These are phyloP conservation scores for Actias luna DNA, from an alignment of 2,888 invertebrate species.

Conservation along the genomic window DNA sequence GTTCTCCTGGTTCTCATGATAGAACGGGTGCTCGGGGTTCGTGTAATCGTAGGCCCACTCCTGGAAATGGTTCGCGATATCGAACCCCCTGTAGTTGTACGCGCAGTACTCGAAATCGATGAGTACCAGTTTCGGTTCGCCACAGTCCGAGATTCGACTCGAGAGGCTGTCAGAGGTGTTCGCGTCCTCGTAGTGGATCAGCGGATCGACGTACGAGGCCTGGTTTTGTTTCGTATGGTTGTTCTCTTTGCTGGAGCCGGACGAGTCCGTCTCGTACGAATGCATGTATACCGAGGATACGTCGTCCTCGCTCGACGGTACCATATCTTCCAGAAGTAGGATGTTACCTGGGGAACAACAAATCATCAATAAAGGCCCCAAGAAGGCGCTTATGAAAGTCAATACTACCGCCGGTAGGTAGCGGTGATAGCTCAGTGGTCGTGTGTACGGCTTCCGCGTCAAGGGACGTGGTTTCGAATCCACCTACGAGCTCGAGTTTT, in stretches of 20 bases:
- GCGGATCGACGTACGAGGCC: constrained; percentile 24
- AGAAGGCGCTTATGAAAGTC: too few relatives aligned
- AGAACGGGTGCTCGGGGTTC: constrained; percentile 88
- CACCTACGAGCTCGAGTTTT: too few relatives aligned
- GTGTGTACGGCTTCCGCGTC: too few relatives aligned
- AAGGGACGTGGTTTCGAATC: too few relatives aligned
- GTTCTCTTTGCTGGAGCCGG: constrained; percentile 32
- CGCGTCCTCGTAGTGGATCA: constrained; percentile 46
- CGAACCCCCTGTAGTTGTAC: constrained; percentile 94
- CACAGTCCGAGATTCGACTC: constrained; percentile 61
- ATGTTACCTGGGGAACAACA: constrained; percentile 74
- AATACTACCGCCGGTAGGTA: too few relatives aligned
- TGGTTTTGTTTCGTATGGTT: constrained; percentile 24
- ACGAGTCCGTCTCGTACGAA: constrained; percentile 32
- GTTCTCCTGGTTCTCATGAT: constrained; percentile 84
- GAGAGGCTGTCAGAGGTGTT: constrained; percentile 60
- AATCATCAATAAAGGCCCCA: not conserved
- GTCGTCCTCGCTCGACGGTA: constrained; percentile 43
- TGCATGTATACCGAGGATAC: constrained; percentile 38
- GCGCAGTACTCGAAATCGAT: constrained; percentile 98
- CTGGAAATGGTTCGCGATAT: constrained; percentile 96
- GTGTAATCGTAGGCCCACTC: constrained; percentile 97
- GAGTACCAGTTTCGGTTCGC: constrained; percentile 85
- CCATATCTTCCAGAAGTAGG: constrained; percentile 67
- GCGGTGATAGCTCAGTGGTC: too few relatives aligned